Conservation (phyloP, 2,113 vertebrate species). For the Mola mola region DNA sequence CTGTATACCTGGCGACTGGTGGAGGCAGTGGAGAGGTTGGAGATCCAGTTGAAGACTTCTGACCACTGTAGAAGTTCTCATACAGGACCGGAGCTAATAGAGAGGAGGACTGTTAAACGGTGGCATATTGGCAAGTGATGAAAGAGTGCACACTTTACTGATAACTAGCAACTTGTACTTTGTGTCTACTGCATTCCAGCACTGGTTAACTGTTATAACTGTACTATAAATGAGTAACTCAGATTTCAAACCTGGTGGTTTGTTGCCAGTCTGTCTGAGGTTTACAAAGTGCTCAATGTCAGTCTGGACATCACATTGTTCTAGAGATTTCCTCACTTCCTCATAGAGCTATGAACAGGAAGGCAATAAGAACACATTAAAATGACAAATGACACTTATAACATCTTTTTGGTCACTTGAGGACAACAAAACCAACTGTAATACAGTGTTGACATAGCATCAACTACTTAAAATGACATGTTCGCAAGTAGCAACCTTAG, state of each 20-base stretch:
- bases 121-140: not conserved
- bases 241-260: slow-evolving; percentile 85
- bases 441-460: too few species aligned
- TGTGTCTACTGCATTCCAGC: not conserved
- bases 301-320: slow-evolving; percentile 90
- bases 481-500: too few species aligned
- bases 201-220: not conserved
- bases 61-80: slow-evolving; percentile 92
- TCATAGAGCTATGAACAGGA: slow-evolving; percentile 86
- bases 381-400: too few species aligned
- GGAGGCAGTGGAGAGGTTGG: slow-evolving; percentile 46
- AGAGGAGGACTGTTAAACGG: not conserved
- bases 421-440: too few species aligned
- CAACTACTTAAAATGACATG: too few species aligned
- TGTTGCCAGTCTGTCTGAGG: slow-evolving; percentile 86
- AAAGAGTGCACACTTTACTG: too few species aligned
- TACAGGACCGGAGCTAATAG: slow-evolving; percentile 86
- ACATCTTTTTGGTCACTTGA: too few species aligned
- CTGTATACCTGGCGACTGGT: slow-evolving; percentile 63
- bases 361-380: too few species aligned
- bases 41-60: slow-evolving; percentile 70
- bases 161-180: too few species aligned
- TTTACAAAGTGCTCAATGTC: slow-evolving; percentile 92
- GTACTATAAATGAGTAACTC: not conserved
- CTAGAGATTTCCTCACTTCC: slow-evolving; percentile 91